A percentile compares a stretch with the other conserved stretches of the same genome.
Evolutionary conservation across 2,797 vertebrate species (phyloP).

Genomic region (Acrossocheilus wenchowensis): DNA sequence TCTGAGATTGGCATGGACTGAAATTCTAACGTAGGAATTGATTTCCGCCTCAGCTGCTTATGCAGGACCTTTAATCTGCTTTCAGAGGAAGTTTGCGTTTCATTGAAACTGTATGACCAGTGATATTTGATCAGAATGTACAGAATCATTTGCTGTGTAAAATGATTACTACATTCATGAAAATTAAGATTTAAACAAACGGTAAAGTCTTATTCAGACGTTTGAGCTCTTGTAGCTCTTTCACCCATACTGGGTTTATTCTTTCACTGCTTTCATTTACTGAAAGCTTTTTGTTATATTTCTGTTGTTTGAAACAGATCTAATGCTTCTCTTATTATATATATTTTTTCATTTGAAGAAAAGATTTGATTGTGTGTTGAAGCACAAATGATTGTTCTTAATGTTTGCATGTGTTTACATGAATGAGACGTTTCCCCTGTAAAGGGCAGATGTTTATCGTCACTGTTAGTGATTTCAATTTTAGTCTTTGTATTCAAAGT

Average conservation of each 20-base stretch:
- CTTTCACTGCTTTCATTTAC: constrained; percentile 15
- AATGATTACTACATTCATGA: not conserved
- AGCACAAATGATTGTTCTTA: not conserved
- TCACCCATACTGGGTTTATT: constrained; percentile 64
- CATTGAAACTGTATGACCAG: constrained; percentile 60
- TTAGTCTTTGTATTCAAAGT: constrained; percentile 7
- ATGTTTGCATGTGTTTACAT: constrained; percentile 37
- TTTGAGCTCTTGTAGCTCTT: constrained; percentile 26
- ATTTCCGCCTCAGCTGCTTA: constrained; percentile 37
- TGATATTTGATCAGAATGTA: constrained; percentile 6
- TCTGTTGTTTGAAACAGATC: constrained; percentile 5
- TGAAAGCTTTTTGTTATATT: not conserved
- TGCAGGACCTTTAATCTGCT: constrained; percentile 33
- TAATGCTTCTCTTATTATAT: constrained; percentile 55
- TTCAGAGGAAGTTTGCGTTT: constrained; percentile 33
- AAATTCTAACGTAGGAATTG: constrained; percentile 65
- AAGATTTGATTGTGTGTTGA: not conserved
- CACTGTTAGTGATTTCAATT: constrained; percentile 9
- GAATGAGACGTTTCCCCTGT: not conserved
- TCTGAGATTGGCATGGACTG: constrained; percentile 72
- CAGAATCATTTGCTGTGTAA: not conserved
- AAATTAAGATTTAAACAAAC: not conserved
- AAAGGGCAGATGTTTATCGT: not conserved
- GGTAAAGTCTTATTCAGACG: constrained; percentile 12
- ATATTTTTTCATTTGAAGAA: constrained; percentile 43